Evolutionary conservation across 1,140 invertebrate genomes (phyloP), one percentile per base, ranked within the genome.

Genomic region (Pentalonia nigronervosa): DNA sequence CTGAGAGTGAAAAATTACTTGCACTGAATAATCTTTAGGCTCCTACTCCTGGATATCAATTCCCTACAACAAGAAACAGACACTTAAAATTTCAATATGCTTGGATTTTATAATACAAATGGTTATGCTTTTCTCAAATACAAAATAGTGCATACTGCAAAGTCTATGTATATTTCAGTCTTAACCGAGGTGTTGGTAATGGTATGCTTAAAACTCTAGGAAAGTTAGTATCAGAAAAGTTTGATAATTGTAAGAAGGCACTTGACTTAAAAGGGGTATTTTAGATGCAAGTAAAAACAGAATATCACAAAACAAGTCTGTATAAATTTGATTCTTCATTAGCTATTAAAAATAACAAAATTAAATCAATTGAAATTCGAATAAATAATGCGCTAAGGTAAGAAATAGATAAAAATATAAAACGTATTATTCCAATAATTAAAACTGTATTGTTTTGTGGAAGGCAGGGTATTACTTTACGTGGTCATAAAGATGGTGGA

Each of bases 391-490:
- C 23, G 0, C 45, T 30, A 47, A 87, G 45, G 30, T 30, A 87
- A 87, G 84, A 87, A 87, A 90, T 67, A 1, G 14, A 53, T 11
- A n/a, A 90, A 41, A 90, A 50, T 67, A 56, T 8, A 60, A 90
- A 56, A 36, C n/a, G 56, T 36, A 92, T 92, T 56, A 25, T 67
- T 36, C 53, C 89, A 93, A 94, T 93, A 41, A 94, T 94, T 56
- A 41, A 94, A 94, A 94, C 94, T 93, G 67, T 94, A 94, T 93
- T 93, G 88, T 56, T 93, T 93, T 94, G 94, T 92, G 93, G 93
- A 50, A 94, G 47, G 23, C 94, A 94, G 93, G 88, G 90, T 53
- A 94, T 94, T 45, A 36, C 94, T 11, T 90, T 94, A 48, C 47
- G 94, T 87, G 94, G 93, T 30, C 91, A 94, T 83, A 34, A 53